Evolutionary conservation across 2,888 invertebrate species (phyloP), one percentile per base, ranked within the genome.

Genomic region (Erpobdella octoculata): DNA sequence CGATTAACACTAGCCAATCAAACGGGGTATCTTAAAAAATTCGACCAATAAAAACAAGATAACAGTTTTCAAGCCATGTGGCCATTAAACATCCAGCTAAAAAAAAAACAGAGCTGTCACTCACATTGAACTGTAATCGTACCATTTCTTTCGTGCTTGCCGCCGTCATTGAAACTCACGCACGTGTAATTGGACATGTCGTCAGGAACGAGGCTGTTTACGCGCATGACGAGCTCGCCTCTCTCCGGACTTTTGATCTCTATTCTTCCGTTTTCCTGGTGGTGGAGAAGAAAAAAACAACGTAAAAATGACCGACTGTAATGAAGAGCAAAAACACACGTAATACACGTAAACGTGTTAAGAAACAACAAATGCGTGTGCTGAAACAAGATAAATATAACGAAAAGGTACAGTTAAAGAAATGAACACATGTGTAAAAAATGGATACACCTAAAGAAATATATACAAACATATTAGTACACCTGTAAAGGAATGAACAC

Each of bases 141-240:
- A 8, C 76, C 78, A n/a, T 75, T 78, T 48, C 72, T 68, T 12
- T 73, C 67, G 58, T 75, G 73, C 4, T 67, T 74, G 2, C 78
- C 80, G n/a, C 74, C 79, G 5, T 53, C 61, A 72, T 79, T 80
- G 37, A 67, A 67, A 2, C 78, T 78, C 25, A 67, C 74, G 70
- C 79, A 80, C 1, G 78, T 77, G 75, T 79, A 79, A 53, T 77
- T 76, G 36, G 73, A 72, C 8, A 76, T 75, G 73, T 79, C 77
- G 3, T 68, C 70, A 2, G 72, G 72, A 21, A 70, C 21, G 15
- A 72, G 58, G 36, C 70, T 53, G 35, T 58, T 41, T 15, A 72
- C 64, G 33, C 28, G 21, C 48, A 72, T 21, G 25, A 71, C 46
- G 64, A 72, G 58, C 33, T 33, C 53, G 15, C 53, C 53, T 0